Evolutionary conservation across 2,888 invertebrate genomes (phyloP), one percentile per base, ranked within the genome.

Genomic region (Drosophila flavopinicola): DNA sequence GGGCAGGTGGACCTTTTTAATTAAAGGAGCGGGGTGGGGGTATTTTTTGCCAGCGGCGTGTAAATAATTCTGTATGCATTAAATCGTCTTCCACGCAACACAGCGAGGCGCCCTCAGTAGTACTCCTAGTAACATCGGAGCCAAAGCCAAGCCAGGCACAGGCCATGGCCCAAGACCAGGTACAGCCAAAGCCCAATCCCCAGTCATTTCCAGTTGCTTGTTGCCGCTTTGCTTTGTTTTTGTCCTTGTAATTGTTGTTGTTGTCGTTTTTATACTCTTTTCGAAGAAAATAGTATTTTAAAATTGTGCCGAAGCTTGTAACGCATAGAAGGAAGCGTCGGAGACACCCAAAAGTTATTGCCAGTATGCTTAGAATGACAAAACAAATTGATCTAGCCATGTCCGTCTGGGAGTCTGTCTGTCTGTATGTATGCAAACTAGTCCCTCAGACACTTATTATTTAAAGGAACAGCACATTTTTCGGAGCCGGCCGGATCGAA

Each of bases 61-160:
- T 85, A 79, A 80, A 80, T 83, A 87, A 87, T 87, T 87, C 85
- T 85, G 83, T 85, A 87, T 86, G 87, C 86, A 87, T 87, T 87
- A 87, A 85, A 85, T 80, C 83, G 86, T 76, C 78, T 78, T 75
- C 61, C 66, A 63, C 66, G 63, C 53, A 66, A 49, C 63, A 45
- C 63, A 45, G 33, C 47, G 13, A 39, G 17, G 44, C 15, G 38
- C 42, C 45, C 47, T 13, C 25, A 33, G 13, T 20, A 33, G 13
- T 20, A 9, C 38, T 24, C 25, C 9, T 1, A 20, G 17, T 13
- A 39, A 6, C 24, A 17, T 24, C n/a, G 10, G 20, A 20, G 29
- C 20, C 29, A 5, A 11, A 39, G 17, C 13, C 37, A 23, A 9
- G 25, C 20, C 20, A 9, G 4, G 17, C 15, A 25, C 6, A n/a